Evolutionary conservation across 2,888 invertebrate genomes (phyloP).

Genomic region (Noctua fimbriata): DNA sequence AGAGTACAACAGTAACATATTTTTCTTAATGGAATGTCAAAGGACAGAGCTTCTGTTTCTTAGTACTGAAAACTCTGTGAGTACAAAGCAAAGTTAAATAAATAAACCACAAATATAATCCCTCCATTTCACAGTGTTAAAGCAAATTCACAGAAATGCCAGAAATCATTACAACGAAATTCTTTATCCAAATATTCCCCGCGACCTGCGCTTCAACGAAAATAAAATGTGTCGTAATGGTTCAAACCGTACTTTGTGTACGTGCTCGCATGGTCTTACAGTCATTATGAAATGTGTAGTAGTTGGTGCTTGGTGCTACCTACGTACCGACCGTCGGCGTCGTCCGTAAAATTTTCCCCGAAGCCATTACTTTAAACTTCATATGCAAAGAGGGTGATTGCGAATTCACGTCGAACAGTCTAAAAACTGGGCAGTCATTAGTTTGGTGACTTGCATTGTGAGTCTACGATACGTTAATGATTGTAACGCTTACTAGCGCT

Average conservation of each 20-base stretch:
- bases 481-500: constrained; percentile 57
- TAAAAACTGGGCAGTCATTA: constrained; percentile 83
- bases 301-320: constrained; percentile 16
- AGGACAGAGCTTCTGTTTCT: background rate
- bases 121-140: constrained; percentile 3
- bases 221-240: constrained; percentile 45
- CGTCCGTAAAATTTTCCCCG: constrained; percentile 67
- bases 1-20: background rate
- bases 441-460: constrained; percentile 84
- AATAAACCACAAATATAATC: background rate
- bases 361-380: constrained; percentile 72
- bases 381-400: constrained; percentile 66
- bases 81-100: constrained; percentile 6
- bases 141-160: constrained; percentile 22
- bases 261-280: constrained; percentile 63
- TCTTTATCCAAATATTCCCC: constrained; percentile 18
- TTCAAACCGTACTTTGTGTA: constrained; percentile 46
- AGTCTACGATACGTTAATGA: constrained; percentile 76
- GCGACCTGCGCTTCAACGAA: constrained; percentile 46
- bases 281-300: constrained; percentile 69
- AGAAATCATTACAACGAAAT: constrained; percentile 37
- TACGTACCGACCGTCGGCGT: constrained; percentile 10
- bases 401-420: constrained; percentile 74
- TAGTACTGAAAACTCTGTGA: constrained; percentile 8
- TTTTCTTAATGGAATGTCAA: background rate